phyloP scores from a whole-genome alignment of 2,113 vertebrate genomes.

The Thomomys bottae region DNA sequence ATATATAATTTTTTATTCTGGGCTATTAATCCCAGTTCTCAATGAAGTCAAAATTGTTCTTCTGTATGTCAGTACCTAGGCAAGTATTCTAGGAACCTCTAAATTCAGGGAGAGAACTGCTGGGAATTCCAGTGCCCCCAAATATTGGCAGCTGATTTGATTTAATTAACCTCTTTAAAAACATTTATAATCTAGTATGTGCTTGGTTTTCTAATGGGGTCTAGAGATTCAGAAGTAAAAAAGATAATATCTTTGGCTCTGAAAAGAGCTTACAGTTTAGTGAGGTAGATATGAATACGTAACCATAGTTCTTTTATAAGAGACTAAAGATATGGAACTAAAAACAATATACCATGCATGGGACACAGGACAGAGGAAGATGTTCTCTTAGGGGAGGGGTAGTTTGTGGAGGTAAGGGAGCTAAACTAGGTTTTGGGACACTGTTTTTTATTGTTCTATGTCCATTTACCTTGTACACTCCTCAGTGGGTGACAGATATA shows the following conservation, averaged over 20 bases:
- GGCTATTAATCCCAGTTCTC: background rate
- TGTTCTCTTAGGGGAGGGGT: background rate
- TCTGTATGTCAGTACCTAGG: background rate
- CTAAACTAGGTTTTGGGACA: background rate
- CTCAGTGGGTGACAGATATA: background rate
- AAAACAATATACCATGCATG: background rate
- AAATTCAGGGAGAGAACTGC: background rate
- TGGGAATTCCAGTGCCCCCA: background rate
- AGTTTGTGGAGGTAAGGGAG: background rate
- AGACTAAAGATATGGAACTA: background rate
- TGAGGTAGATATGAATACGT: background rate
- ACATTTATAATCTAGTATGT: background rate
- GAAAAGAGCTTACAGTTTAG: background rate
- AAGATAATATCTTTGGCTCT: background rate
- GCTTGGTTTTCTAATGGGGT: background rate
- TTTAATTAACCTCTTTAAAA: conserved; percentile 34
- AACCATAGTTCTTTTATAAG: background rate
- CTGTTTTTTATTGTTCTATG: background rate
- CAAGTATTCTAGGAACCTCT: background rate
- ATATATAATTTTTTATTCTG: background rate
- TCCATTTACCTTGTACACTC: background rate
- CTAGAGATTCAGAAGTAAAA: background rate
- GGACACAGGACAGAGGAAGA: background rate
- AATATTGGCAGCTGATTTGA: background rate
- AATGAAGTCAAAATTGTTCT: background rate